Base-by-base conservation (phyloP, 2,888 invertebrate species). In the Xestia rhomboidea region DNA sequence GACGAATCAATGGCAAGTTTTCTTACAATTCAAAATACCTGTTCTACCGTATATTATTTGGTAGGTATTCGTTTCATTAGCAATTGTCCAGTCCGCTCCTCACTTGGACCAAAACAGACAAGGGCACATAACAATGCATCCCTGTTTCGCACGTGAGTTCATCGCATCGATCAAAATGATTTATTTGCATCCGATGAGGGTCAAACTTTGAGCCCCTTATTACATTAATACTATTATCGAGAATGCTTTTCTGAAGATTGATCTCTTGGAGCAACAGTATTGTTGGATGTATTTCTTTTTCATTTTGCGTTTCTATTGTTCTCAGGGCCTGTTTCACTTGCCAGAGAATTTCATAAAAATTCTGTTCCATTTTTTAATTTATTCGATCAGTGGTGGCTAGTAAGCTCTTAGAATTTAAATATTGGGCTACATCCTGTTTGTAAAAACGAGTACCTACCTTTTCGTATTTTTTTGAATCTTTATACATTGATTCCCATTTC, bases 81-180 rank as follows among this genome's bases (percentile, higher is more conserved):
- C 8, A 30, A 21, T 41, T 57, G 15, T 62, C 54, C 69, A 67
- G 0, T 44, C 0, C 41, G 62, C 74, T 83, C 79, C 0, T 90
- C 24, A 79, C 83, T 92, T 91, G 68, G 6, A 82, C 90, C 89
- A 81, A 46, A 80, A 67, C 34, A 78, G 72, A 81, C 78, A 89
- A 90, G 90, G 90, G 91, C 89, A 88, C 90, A 92, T 92, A 90
- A 94, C 94, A 94, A 93, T 94, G 93, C 93, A 94, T 90, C 90
- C 91, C 92, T 89, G 91, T 93, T 94, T 94, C 89, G 89, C 93
- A 93, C 94, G 92, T 93, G 95, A 94, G 81, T 92, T 89, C 90
- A 89, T 90, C 91, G 89, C 91, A 91, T 92, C 91, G 92, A 95
- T 95, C 94, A 94, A 94, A 94, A 94, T 94, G 92, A 93, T 94